Evolutionary conservation across 2,113 vertebrate genomes (phyloP).

Genomic region (Carassius carassius): DNA sequence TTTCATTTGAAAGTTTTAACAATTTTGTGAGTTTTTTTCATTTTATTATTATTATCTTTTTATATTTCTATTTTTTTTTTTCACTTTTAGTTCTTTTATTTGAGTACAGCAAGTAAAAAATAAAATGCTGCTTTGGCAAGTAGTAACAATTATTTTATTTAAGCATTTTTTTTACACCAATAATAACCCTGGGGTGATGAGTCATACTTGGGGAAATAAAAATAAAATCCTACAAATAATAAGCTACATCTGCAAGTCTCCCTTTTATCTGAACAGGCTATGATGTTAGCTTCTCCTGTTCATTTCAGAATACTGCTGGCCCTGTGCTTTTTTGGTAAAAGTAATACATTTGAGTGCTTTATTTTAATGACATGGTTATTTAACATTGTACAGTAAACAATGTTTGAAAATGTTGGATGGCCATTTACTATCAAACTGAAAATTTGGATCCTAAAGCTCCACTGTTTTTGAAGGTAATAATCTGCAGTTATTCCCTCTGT

Average conservation of each 20-base stretch:
- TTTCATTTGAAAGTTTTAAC: background rate
- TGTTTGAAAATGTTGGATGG: background rate
- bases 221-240: background rate
- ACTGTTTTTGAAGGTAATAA: background rate
- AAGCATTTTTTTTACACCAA: background rate
- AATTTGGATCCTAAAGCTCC: background rate
- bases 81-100: too few relatives aligned
- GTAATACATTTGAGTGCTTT: background rate
- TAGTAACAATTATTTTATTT: too few relatives aligned
- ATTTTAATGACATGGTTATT: background rate
- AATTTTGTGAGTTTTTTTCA: background rate
- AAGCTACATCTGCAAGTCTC: background rate
- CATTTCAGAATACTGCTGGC: background rate
- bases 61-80: background rate
- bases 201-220: background rate
- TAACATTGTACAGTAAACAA: background rate
- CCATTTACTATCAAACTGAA: background rate
- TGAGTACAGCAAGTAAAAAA: too few relatives aligned
- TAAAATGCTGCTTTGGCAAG: too few relatives aligned
- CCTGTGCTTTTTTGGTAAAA: background rate
- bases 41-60: background rate
- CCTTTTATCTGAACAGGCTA: background rate
- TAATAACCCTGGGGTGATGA: background rate
- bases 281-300: background rate
- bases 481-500: background rate